These are phyloP conservation scores for Trichonephila inaurata DNA, from an alignment of 1,140 invertebrate species.

Conservation along the genomic window DNA sequence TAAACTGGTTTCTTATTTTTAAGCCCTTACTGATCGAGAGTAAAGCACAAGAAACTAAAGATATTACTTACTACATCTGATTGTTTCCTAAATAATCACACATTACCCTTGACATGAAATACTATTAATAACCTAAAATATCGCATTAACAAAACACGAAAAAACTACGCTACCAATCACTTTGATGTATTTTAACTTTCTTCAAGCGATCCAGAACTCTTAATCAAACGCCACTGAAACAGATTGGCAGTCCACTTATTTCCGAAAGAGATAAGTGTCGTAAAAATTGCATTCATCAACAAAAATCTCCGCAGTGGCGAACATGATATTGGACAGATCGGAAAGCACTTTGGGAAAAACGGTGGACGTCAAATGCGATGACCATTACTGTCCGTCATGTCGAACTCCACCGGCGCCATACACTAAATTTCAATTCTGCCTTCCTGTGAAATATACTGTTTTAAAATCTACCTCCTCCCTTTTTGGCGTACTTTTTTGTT, in stretches of 20 bases:
- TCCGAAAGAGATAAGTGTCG: constrained; percentile 45
- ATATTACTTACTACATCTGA: too few species aligned
- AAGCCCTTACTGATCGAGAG: too few species aligned
- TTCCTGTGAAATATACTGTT: constrained; percentile 41
- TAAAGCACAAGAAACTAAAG: too few species aligned
- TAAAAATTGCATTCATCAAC: constrained; percentile 39
- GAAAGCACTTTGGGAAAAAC: constrained; percentile 1
- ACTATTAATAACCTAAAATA: too few species aligned
- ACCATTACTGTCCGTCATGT: constrained; percentile 38
- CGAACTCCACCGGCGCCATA: neutral
- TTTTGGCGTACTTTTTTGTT: constrained; percentile 10
- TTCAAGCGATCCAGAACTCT: neutral
- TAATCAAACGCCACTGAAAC: neutral
- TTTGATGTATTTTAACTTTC: neutral
- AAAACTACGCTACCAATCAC: neutral
- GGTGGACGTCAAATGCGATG: constrained; percentile 25
- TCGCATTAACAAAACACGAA: neutral
- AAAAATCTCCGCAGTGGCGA: neutral
- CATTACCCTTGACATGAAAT: too few species aligned
- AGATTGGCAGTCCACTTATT: neutral
- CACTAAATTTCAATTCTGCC: constrained; percentile 46
- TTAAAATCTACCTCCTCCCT: constrained; percentile 2
- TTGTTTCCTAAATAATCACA: too few species aligned
- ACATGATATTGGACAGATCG: constrained; percentile 48
- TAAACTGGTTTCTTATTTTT: too few species aligned